Evolutionary conservation across 1,140 invertebrate genomes (phyloP), one percentile per base, ranked within the genome.

Genomic region (Bombus confusus): DNA sequence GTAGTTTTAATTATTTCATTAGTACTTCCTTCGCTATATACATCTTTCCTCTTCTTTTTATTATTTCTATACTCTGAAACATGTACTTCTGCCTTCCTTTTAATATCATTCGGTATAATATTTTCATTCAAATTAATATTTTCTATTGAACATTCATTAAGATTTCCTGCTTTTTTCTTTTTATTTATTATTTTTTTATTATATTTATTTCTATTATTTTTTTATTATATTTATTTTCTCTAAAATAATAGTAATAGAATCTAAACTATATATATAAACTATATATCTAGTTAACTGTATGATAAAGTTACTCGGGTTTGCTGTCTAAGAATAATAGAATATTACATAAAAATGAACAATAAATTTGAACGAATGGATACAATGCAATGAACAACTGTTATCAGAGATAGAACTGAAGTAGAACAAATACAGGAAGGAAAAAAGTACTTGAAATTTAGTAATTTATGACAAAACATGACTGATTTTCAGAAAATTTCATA

Each of bases 11-110:
- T 76, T n/a, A 25, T 12, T 9, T n/a, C 18, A 13, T 9, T 52
- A 52, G 18, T 47, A 62, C 77, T 37, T 8, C 47, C 39, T 34
- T 66, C 41, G 10, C 57, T 62, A n/a, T 74, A 34, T n/a, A n/a
- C n/a, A n/a, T n/a, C n/a, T 57, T 69, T 66, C 37, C 43, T 88
- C 25, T 74, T 85, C 34, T 28, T 79, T 79, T 28, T 77, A 68
- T 78, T 86, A 37, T 76, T 89, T 39, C 64, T 71, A 37, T 34
- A 25, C 10, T 41, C 3, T 34, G 22, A 13, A 31, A 22, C 8
- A 10, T 18, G 8, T 34, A 9, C 5, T 59, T 41, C 52, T 28
- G 1, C 0, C 9, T 81, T n/a, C 39, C 3, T 9, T 52, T 47
- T 41, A 52, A 41, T 1, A 37, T 68, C 47, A 31, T 10, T 68